Conservation (phyloP, 2,113 vertebrate genomes). For the Pongo pygmaeus region DNA sequence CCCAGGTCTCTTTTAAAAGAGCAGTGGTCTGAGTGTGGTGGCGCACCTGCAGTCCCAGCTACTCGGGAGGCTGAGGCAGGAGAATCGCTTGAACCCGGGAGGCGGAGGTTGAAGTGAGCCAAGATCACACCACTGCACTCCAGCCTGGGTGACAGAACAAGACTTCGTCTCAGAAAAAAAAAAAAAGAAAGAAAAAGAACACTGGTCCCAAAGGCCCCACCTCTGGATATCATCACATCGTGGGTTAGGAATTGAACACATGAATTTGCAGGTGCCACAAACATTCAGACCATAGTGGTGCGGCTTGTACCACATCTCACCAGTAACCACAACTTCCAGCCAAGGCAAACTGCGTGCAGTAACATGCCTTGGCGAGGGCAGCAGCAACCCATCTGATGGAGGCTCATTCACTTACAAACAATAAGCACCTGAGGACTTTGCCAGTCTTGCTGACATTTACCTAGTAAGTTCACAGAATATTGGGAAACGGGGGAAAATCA, state of each 20-base stretch:
- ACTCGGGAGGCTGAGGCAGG: too few relatives aligned
- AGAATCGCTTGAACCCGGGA: too few relatives aligned
- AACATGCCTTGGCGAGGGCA: background rate
- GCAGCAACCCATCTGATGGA: background rate
- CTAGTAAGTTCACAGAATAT: background rate
- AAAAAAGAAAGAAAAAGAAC: background rate
- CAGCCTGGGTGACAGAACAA: too few relatives aligned
- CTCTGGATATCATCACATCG: too few relatives aligned
- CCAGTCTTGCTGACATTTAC: background rate
- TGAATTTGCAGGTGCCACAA: background rate
- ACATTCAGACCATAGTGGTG: background rate
- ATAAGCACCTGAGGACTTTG: background rate
- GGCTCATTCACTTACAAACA: background rate
- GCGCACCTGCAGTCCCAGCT: too few relatives aligned
- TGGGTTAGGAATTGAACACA: background rate
- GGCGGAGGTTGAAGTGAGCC: too few relatives aligned
- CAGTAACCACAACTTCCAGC: background rate
- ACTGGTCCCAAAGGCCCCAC: background rate
- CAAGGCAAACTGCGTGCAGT: background rate
- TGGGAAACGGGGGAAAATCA: background rate
- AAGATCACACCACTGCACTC: too few relatives aligned
- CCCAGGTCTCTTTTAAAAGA: background rate
- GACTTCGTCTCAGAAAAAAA: too few relatives aligned
- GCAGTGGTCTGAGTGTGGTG: background rate
- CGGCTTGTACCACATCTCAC: background rate